phyloP scores from a whole-genome alignment of 2,113 vertebrate genomes.

The Pangasianodon hypophthalmus region DNA sequence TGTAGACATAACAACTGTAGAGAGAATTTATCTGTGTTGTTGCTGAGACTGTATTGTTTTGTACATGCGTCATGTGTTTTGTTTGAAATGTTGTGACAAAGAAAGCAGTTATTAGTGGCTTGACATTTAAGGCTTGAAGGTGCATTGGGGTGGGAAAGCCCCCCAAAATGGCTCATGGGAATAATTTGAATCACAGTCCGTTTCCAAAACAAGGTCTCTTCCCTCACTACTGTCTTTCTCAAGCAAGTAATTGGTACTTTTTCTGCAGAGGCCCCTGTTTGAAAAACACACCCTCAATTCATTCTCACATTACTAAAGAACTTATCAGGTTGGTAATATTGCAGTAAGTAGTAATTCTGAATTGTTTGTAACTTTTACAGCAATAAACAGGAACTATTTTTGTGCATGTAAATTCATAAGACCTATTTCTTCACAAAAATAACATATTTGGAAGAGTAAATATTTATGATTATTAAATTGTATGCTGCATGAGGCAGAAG shows the following conservation, averaged over 20 bases:
- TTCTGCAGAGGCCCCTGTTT: neutral
- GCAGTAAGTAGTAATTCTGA: neutral
- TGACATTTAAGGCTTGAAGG: constrained; percentile 22
- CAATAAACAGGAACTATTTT: neutral
- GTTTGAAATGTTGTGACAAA: constrained; percentile 12
- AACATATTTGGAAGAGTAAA: neutral
- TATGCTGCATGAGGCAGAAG: neutral
- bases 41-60: neutral
- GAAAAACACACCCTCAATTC: neutral
- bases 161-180: neutral
- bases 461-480: neutral
- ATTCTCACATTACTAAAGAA: neutral
- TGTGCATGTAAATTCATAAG: neutral
- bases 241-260: neutral
- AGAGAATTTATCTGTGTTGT: neutral
- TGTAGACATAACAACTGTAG: constrained; percentile 25
- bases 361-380: neutral
- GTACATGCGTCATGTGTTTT: neutral
- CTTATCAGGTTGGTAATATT: neutral
- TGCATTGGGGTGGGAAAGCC: neutral
- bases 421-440: neutral
- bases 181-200: constrained; percentile 3
- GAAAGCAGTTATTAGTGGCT: constrained; percentile 34
- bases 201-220: constrained; percentile 18
- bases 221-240: neutral